Base-by-base conservation (phyloP, 2,113 vertebrate species). In the Phylloscopus trochilus region DNA sequence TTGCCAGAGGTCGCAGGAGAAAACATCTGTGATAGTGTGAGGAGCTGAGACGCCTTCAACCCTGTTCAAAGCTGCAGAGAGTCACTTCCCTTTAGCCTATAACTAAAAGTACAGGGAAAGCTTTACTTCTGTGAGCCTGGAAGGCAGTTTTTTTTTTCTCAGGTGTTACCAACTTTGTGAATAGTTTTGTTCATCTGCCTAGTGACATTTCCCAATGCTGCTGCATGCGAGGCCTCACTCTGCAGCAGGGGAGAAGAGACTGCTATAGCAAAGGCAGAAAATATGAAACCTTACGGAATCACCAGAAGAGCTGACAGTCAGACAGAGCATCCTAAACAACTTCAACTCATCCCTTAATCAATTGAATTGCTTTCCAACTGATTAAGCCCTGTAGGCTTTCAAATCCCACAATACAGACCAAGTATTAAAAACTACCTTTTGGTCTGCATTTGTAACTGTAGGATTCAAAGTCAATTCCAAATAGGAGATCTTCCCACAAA, bases 381-480 rank as follows among this genome's bases (percentile, higher is more conserved):
- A 95, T 89, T 90, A 24, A 60, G 44, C 20, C 85, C 47, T 39
- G 24, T 64, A 49, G 43, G 72, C 35, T 90, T 90, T 90, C 62
- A 91, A 83, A 91, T 63, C 41, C 64, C 59, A 75, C 43, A 20
- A 23, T 39, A 74, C 11, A 83, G 70, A 81, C n/a, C 10, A 39
- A 68, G n/a, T 84, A 77, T 56, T 79, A 62, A 79, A 81, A 84
- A 82, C 10, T 59, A 52, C 23, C 16, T 67, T 90, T 74, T 51
- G 28, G 52, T 90, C 55, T 87, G 59, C 58, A 63, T 87, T 93
- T 92, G 15, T 82, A 84, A 87, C 53, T 68, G 46, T 68, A 72
- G 23, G 33, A 94, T 87, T 94, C 85, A 94, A 95, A 90, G 88
- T 94, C 93, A 86, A 15, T 83, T 90, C 60, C 63, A 89, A 93